These are phyloP conservation scores for Harlomillsia oculata DNA, from an alignment of 1,140 invertebrate species.

Conservation along the genomic window DNA sequence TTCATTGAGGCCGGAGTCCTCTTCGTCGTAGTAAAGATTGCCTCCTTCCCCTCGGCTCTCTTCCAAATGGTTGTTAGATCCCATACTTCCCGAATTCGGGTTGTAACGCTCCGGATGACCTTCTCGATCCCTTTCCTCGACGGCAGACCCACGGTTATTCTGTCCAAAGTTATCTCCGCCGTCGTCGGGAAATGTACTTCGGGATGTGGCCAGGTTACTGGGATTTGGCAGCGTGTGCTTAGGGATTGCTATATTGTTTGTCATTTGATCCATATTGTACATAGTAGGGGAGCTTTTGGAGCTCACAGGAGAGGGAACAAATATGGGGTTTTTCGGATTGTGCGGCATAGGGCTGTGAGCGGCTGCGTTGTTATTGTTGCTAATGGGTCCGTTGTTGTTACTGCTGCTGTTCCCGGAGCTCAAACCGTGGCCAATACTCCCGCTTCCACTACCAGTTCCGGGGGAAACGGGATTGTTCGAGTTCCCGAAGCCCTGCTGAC, in stretches of 20 bases:
- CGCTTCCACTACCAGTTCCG: neutral
- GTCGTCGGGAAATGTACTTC: slow-evolving; percentile 25
- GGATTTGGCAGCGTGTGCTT: slow-evolving; percentile 34
- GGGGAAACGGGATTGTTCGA: no score
- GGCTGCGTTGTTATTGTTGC: neutral
- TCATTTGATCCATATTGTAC: slow-evolving; percentile 36
- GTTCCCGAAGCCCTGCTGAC: slow-evolving; percentile 2
- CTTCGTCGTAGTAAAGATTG: slow-evolving; percentile 32
- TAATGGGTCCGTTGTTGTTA: neutral
- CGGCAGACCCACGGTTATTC: slow-evolving; percentile 5
- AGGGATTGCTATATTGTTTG: slow-evolving; percentile 36
- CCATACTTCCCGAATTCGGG: slow-evolving; percentile 18
- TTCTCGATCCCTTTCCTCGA: slow-evolving; percentile 15
- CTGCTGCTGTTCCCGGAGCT: slow-evolving; percentile 1
- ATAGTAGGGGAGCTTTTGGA: slow-evolving; percentile 32
- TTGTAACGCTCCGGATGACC: slow-evolving; percentile 21
- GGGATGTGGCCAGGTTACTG: slow-evolving; percentile 34
- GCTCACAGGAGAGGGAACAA: slow-evolving; percentile 33
- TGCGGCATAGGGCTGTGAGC: neutral
- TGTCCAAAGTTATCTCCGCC: slow-evolving; percentile 14
- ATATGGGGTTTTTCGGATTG: slow-evolving; percentile 33
- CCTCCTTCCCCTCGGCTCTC: slow-evolving; percentile 26
- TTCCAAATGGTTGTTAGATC: slow-evolving; percentile 28
- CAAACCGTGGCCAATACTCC: slow-evolving; percentile 1
- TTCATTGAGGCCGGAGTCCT: slow-evolving; percentile 24